Base-by-base conservation (phyloP, 1,140 invertebrate genomes). In the Condylostylus longicornis region DNA sequence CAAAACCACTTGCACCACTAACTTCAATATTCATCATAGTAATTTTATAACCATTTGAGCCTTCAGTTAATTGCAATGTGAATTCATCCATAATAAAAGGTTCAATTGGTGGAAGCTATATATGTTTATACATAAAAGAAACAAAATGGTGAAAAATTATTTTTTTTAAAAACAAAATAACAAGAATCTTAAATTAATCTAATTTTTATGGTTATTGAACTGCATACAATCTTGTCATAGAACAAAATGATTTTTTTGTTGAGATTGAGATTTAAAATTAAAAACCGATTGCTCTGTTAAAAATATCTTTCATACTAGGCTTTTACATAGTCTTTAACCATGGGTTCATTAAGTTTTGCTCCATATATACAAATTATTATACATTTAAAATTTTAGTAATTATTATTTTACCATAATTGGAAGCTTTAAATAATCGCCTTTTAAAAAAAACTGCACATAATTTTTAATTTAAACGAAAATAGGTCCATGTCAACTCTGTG, bases 81-180 rank as follows among this genome's bases (percentile, higher is more conserved):
- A 80, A 56, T 38, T 74, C 68, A 44, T 79, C 75, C 70, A 80
- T 75, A 41, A 66, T 67, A 53, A 80, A 79, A 1, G 77, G 77
- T 49, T 80, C 77, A 9, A 79, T 69, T 1, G 74, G 64, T 23
- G 76, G 77, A 44, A 79, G 56, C 54, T 75, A 34, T 4, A 45
- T n/a, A n/a, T n/a, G n/a, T n/a, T n/a, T n/a, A n/a, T n/a, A n/a
- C n/a, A 41, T 25, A 5, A 43, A 37, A 29, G n/a, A 35, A 33
- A 18, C 20, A 34, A 15, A 29, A 21, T 20, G 15, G 12, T 15
- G 19, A 28, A 2, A 17, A 12, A 8, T 19, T 15, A 29, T 15
- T n/a, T 18, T 18, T 18, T 33, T 18, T 7, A 15, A 7, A n/a
- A 19, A 4, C 12, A 22, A 18, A 25, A 27, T 10, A 18, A 25